Base-by-base conservation (phyloP, 1,140 invertebrate genomes). In the Ceratoteleas bidentatus region DNA sequence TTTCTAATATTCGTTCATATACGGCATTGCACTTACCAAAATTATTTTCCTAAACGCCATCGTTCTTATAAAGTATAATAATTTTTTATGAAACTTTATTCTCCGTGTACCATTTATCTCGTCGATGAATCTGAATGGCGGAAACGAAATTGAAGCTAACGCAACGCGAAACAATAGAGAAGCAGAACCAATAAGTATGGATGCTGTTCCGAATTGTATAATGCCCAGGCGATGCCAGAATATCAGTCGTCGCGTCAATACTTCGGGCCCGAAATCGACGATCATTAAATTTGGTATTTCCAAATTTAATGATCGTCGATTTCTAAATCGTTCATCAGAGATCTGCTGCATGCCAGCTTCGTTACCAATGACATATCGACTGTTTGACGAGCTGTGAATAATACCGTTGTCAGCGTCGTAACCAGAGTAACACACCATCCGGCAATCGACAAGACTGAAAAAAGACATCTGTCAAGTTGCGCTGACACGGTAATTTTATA, bases 281-380 rank as follows among this genome's bases (percentile, higher is more conserved):
- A n/a, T n/a, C n/a, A n/a, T n/a, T n/a, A n/a, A n/a, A n/a, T n/a
- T 50, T 60, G 66, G 79, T 79, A 84, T 85, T 66, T 66, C 83
- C 78, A 69, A 86, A 86, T 85, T 88, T 82, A 81, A 84, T 78
- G 87, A 88, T 85, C 86, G 88, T 88, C 86, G 86, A 88, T 88
- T 87, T 85, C 84, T 80, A 78, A 76, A 73, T 75, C 70, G 76
- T 76, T 81, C 69, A 61, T 74, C 62, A 65, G 64, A 45, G 62
- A 74, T 70, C 47, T 40, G 64, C 60, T 73, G 57, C 65, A 64
- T 56, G 68, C 49, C 68, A 45, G 40, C 61, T 36, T 53, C 34
- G 38, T 79, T 82, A 75, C 64, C 74, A 76, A 77, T 81, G 79
- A 84, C 75, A 79, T 84, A 84, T 84, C 69, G 75, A 73, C 60